Evolutionary conservation across 2,113 vertebrate species (phyloP), one percentile per base, ranked within the genome.

Genomic region (Oncorhynchus keta): DNA sequence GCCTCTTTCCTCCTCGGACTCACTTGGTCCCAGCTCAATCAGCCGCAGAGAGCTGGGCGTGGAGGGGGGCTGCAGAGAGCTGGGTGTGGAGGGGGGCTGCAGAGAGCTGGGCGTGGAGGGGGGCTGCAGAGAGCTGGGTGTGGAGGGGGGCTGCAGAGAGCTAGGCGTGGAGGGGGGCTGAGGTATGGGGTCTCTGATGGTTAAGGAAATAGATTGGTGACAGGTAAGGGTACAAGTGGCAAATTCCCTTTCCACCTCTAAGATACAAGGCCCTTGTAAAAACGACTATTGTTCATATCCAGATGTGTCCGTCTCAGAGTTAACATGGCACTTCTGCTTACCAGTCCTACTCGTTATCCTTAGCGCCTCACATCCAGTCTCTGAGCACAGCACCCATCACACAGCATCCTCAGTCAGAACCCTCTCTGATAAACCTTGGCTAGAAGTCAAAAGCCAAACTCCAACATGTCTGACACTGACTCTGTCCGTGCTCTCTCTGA

Each of bases 401-500:
- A 28, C 6, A 67, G 30, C 5, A 13, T 1, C 32, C 24, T 9
- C 59, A 8, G 24, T 69, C 18, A 71, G 57, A 77, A 57, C 61
- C 78, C 35, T 32, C 69, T 45, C 59, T 67, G 51, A 76, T 78
- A 55, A 55, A 55, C 76, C 70, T 85, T 24, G 39, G 71, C 65
- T 79, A 39, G n/a, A 49, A 51, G 20, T 76, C 69, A 74, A 83
- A 81, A 13, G 64, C n/a, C 48, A 57, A 70, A 77, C 68, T 76
- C 68, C 77, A 76, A 78, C 45, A 67, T 39, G 68, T 74, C 35
- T 73, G 55, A 74, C 20, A 74, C 72, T 30, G 66, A 79, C 66
- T 73, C 70, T 75, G 32, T 79, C 77, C 75, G 73, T 66, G 72
- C 55, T 55, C 51, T 59, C 62, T 85, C 57, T 66, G 61, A 64